These are phyloP conservation scores for Oenanthe oenanthe DNA, from an alignment of 2,113 vertebrate genomes.

Conservation along the genomic window DNA sequence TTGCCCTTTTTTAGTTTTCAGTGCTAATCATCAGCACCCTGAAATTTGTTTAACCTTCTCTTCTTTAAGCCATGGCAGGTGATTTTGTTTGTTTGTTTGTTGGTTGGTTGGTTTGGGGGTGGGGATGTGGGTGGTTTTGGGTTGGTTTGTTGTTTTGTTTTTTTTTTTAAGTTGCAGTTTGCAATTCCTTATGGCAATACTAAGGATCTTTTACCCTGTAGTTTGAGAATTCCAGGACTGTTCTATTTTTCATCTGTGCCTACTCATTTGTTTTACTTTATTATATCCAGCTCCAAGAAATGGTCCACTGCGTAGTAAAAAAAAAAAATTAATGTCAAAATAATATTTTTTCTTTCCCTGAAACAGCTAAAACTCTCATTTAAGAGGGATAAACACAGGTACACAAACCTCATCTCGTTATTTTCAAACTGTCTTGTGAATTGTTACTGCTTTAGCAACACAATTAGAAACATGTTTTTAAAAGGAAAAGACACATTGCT, in stretches of 20 bases:
- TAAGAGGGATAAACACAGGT: neutral
- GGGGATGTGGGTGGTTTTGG: too few species aligned
- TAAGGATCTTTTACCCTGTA: neutral
- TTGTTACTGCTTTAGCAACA: neutral
- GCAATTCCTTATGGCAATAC: neutral
- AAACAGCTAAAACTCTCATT: neutral
- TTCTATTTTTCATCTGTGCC: neutral
- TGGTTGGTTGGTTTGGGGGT: too few species aligned
- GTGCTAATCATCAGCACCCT: neutral
- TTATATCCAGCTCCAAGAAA: neutral
- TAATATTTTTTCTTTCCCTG: neutral
- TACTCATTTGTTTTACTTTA: neutral
- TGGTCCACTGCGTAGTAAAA: neutral
- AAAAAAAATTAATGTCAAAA: neutral
- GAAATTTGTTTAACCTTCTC: neutral
- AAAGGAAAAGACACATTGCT: neutral
- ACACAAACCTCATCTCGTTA: neutral
- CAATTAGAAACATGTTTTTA: slow-evolving; percentile 1
- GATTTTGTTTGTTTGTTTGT: neutral
- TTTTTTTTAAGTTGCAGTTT: neutral
- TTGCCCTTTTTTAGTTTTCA: neutral
- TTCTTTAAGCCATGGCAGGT: neutral
- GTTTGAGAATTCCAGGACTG: neutral
- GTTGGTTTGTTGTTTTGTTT: neutral
- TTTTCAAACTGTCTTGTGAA: neutral